Base-by-base conservation (phyloP, 2,888 invertebrate species). In the Congeria kusceri region DNA sequence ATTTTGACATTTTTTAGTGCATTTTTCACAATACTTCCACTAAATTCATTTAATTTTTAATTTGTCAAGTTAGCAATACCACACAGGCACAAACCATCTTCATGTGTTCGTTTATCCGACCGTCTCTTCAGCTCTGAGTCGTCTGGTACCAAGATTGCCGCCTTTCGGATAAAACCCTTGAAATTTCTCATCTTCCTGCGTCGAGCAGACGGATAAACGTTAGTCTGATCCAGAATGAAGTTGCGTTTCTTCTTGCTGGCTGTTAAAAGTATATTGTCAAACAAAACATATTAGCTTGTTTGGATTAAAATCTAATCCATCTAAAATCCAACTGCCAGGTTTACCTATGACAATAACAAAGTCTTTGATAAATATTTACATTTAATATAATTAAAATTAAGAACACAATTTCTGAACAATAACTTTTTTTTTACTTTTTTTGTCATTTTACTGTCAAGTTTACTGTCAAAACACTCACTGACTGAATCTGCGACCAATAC, bases 171-270 rank as follows among this genome's bases (percentile, higher is more conserved):
- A 95, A 97, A 97, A 92, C 97, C 97, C 94, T 96, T 96, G 95
- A 98, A 99, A 94, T 97, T 96, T 94, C 96, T 96, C 96, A 99
- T 96, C 96, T 99, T 99, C 95, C 98, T 97, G 94, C 97, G 96
- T 95, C 99, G 97, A 92, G 97, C 97, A 94, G 98, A 96, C 94
- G 97, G 96, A 95, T 97, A 97, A 93, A 98, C 97, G 96, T 99
- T 99, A 94, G 98, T 97, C 97, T 98, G 98, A 95, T 99, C 99
- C 88, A 99, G 95, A 90, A 99, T 98, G 94, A 96, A 98, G 95
- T 99, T 98, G 91, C 98, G 95, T 89, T 97, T 95, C 49, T 92
- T 87, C 62, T 84, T 88, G 32, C 88, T 84, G 20, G 86, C 90
- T 89, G 80, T 66, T 69, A 59, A 56, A 29, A 7, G n/a, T n/a